phyloP scores from a whole-genome alignment of 2,888 invertebrate genomes.

The Exephanes ischioxanthus region DNA sequence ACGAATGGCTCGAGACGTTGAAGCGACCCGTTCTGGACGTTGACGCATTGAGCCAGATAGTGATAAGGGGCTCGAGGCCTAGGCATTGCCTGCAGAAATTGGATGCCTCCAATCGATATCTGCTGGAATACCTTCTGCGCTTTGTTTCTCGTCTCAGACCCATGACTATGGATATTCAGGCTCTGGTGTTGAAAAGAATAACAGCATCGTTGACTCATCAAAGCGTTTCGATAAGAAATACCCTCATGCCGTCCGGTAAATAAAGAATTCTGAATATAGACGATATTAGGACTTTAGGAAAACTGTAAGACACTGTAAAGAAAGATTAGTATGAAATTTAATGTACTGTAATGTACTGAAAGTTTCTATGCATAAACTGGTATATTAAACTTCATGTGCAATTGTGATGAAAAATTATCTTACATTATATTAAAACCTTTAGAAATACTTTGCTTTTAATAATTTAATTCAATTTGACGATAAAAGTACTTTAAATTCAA shows the following conservation, averaged over 20 bases:
- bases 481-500: not conserved
- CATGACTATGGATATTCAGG: conserved; percentile 87
- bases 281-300: not conserved
- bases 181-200: conserved; percentile 88
- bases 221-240: conserved; percentile 85
- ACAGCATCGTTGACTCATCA: conserved; percentile 90
- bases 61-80: conserved; percentile 88
- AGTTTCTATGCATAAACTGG: no score
- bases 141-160: conserved; percentile 90
- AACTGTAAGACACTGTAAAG: not conserved
- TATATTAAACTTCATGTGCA: no score
- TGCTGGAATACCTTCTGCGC: conserved; percentile 90
- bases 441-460: not conserved
- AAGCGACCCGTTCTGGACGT: conserved; percentile 89
- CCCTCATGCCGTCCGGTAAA: conserved; percentile 85
- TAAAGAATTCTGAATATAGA: conserved; percentile 18
- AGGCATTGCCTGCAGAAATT: conserved; percentile 88
- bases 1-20: conserved; percentile 92
- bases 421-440: no score
- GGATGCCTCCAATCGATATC: conserved; percentile 87
- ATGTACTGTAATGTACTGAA: no score
- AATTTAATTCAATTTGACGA: not conserved
- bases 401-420: no score
- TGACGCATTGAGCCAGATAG: conserved; percentile 89
- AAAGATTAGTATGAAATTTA: no score